Conservation (phyloP, 53 echinoderm and acorn worm genomes). For the Hippasteria phrygiana region DNA sequence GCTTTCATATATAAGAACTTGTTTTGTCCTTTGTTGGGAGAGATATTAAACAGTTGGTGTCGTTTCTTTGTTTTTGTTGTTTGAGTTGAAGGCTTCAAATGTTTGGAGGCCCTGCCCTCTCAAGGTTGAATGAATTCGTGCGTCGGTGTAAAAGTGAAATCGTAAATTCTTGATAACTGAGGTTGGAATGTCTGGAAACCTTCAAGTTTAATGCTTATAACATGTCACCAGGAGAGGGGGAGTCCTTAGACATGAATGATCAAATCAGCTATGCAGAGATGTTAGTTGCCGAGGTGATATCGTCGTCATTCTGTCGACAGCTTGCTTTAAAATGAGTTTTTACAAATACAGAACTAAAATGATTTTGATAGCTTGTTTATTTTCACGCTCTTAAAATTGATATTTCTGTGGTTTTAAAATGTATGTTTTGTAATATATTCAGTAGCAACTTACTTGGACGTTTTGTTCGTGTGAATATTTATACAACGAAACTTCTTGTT, state of each 20-base stretch:
- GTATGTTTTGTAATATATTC: slow-evolving; percentile 32
- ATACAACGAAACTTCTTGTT: slow-evolving; percentile 35
- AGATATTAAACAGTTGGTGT: no score
- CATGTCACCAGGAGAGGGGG: no score
- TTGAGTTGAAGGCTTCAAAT: no score
- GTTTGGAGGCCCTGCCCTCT: no score
- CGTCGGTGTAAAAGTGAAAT: no score
- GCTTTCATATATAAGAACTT: no score
- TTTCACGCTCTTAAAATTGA: neutral
- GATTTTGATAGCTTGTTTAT: neutral
- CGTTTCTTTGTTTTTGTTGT: no score
- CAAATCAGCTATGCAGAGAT: slow-evolving; percentile 28
- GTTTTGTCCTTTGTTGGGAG: no score
- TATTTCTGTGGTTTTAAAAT: neutral
- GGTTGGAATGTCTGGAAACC: neutral
- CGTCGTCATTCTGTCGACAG: neutral
- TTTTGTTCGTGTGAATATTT: slow-evolving; percentile 23
- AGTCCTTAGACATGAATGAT: neutral
- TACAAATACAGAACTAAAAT: neutral
- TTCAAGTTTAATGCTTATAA: neutral
- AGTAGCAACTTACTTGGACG: slow-evolving; percentile 53
- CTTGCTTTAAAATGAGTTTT: neutral
- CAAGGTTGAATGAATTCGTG: no score
- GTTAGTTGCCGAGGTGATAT: neutral
- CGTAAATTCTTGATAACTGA: no score